These are phyloP conservation scores for Baronia brevicornis DNA, from an alignment of 2,888 invertebrate species.

Conservation along the genomic window DNA sequence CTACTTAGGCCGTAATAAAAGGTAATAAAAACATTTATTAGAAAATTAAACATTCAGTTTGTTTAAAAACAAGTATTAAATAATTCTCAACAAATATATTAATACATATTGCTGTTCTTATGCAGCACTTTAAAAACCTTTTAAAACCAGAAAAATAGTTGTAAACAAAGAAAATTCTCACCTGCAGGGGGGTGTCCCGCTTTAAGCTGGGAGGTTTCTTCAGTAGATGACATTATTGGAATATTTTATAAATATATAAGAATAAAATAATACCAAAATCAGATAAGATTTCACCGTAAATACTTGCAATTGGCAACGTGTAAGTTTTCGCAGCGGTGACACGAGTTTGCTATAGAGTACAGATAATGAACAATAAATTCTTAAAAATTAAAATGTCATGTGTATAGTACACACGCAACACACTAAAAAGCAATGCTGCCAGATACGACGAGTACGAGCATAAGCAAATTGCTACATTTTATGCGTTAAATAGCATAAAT, in stretches of 20 bases:
- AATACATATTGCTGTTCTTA: background rate
- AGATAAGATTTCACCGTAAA: conserved; percentile 34
- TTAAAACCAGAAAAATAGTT: background rate
- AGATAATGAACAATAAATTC: conserved; percentile 17
- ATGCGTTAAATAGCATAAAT: no score
- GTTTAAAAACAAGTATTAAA: background rate
- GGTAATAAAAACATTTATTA: conserved; percentile 11
- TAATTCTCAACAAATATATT: no score
- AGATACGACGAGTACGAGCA: conserved; percentile 6
- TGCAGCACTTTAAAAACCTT: background rate
- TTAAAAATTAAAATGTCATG: conserved; percentile 9
- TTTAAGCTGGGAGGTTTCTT: conserved; percentile 82
- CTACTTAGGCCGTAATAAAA: conserved; percentile 1
- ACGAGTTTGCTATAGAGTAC: conserved; percentile 25
- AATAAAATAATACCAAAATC: conserved; percentile 21
- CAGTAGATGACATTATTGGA: conserved; percentile 55
- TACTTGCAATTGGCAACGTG: conserved; percentile 47
- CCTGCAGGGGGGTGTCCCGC: conserved; percentile 95
- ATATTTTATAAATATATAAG: conserved; percentile 17
- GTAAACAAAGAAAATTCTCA: conserved; percentile 61
- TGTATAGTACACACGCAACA: no score
- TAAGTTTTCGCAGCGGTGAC: conserved; percentile 32
- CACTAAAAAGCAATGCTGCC: conserved; percentile 11
- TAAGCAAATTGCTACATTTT: conserved; percentile 7
- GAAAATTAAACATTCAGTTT: background rate